Conservation (phyloP, 2,113 vertebrate genomes). For the Amblyopsis rosae region DNA sequence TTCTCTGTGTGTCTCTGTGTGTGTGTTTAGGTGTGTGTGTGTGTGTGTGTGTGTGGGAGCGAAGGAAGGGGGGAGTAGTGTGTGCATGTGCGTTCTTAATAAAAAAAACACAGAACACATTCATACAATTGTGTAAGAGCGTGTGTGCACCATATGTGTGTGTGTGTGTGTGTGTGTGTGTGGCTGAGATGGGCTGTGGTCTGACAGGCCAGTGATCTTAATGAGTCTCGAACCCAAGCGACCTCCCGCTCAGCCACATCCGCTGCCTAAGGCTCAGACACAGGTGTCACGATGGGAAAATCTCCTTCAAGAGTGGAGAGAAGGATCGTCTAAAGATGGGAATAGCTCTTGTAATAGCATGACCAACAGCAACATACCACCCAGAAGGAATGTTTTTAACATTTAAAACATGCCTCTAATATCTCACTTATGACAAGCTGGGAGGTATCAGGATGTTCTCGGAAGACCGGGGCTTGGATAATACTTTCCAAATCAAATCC, state of each 20-base stretch:
- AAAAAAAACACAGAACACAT: conserved; percentile 29
- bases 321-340: conserved; percentile 31
- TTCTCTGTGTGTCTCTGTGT: conserved; percentile 3
- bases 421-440: conserved; percentile 1
- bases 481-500: conserved; percentile 23
- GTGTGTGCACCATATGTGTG: not conserved
- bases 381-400: conserved; percentile 26
- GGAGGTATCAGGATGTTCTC: not conserved
- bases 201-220: conserved; percentile 51
- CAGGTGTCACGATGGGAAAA: conserved; percentile 58
- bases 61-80: conserved; percentile 1
- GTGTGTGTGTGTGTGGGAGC: conserved; percentile 1
- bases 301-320: conserved; percentile 42
- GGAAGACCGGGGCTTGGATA: not conserved
- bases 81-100: conserved; percentile 16
- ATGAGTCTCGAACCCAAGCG: conserved; percentile 56
- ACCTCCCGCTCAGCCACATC: conserved; percentile 46
- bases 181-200: conserved; percentile 41
- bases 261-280: conserved; percentile 44
- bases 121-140: conserved; percentile 3
- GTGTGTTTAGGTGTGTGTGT: conserved; percentile 1
- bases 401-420: conserved; percentile 17
- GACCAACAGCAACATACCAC: conserved; percentile 36
- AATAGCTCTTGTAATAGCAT: conserved; percentile 21
- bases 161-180: conserved; percentile 4